Conservation (phyloP, 1,140 invertebrate genomes). For the Hyphantria cunea region DNA sequence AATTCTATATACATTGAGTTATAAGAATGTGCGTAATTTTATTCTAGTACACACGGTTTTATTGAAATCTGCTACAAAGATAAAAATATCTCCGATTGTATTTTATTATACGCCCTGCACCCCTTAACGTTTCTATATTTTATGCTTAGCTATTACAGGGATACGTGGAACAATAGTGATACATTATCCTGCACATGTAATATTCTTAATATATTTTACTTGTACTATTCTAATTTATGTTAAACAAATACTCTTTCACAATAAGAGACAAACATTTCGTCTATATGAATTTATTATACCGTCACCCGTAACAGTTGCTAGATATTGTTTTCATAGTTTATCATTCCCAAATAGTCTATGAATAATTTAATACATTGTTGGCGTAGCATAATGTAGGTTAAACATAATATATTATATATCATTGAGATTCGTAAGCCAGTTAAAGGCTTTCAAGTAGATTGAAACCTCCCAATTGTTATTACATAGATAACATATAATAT, state of each 20-base stretch:
- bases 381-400: constrained; percentile 38
- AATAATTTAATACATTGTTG: constrained; percentile 62
- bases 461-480: constrained; percentile 46
- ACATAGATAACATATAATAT: constrained; percentile 13
- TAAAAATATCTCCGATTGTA: no score
- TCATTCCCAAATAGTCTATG: constrained; percentile 47
- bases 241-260: constrained; percentile 24
- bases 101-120: no score
- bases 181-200: background rate
- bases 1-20: no score
- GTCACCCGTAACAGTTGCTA: constrained; percentile 24
- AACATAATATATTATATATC: constrained; percentile 16
- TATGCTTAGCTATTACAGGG: no score
- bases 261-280: constrained; percentile 17
- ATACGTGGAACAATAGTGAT: background rate
- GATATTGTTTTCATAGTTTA: constrained; percentile 55
- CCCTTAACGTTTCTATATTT: background rate
- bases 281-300: constrained; percentile 38
- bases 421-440: constrained; percentile 37
- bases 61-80: no score
- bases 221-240: constrained; percentile 2
- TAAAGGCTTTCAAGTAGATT: constrained; percentile 62
- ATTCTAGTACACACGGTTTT: no score
- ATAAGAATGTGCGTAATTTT: no score
- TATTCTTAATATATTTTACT: constrained; percentile 1